Base-by-base conservation (phyloP, 2,797 vertebrate species). In the Platyrinchus mystaceus region DNA sequence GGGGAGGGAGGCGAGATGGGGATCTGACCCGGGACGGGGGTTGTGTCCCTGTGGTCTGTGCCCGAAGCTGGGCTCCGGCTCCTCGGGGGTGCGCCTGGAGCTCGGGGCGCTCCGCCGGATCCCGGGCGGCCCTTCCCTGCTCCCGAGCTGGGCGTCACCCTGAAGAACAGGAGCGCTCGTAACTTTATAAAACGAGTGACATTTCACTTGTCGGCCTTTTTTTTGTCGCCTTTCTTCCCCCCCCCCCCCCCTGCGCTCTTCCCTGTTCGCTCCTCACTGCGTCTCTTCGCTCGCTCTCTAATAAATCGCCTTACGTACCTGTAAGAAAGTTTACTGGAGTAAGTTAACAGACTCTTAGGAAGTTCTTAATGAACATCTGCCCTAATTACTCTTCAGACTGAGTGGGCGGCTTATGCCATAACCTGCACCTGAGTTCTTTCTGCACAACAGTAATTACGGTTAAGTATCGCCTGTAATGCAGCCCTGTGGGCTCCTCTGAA, bases 331-430 rank as follows among this genome's bases (percentile, higher is more conserved):
- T 84, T 55, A 47, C 75, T 77, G 52, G 27, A 79, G 26, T 36
- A 19, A 76, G 68, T 44, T 89, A 96, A 89, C 76, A 85, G 87
- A 36, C 78, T 92, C 75, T 77, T 85, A 85, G 87, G 91, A 92
- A 94, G 91, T 83, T 74, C 79, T 49, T 91, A 85, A 91, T 77
- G 62, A 93, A 75, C 44, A 67, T 83, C 62, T 80, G 58, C 82
- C 85, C 47, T 89, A 80, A 77, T 85, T 96, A 89, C 56, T 94
- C 47, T 56, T 63, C 82, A 94, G 94, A 87, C 89, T 46, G 93
- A 84, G 89, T 91, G 84, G 93, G 81, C 23, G 81, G 88, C 21
- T 78, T 55, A 26, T 84, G 81, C 81, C 77, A 37, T 50, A 76
- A 43, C 52, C 79, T 4, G 70, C 86, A 60, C 86, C 85, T 10